phyloP scores from a whole-genome alignment of 2,113 vertebrate species.

The Leptocoma aspasia region DNA sequence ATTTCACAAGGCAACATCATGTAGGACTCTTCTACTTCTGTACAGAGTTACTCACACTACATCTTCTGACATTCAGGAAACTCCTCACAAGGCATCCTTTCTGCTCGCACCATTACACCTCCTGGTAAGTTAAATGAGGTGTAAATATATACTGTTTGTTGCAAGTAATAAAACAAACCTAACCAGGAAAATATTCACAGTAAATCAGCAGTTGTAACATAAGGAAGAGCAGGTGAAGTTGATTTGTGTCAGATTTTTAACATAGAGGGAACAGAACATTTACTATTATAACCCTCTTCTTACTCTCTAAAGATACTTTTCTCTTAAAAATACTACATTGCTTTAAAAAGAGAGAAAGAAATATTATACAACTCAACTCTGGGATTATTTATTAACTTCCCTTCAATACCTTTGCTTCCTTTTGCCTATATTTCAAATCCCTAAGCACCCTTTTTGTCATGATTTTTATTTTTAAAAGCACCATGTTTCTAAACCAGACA shows the following conservation, averaged over 20 bases:
- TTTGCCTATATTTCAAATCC: not conserved
- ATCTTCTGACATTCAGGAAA: not conserved
- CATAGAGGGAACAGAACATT: not conserved
- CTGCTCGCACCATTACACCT: not conserved
- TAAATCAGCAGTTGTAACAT: not conserved
- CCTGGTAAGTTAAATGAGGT: not conserved
- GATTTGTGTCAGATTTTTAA: not conserved
- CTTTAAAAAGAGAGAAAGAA: not conserved
- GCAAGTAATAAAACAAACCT: not conserved
- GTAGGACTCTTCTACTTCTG: not conserved
- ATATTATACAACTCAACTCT: not conserved
- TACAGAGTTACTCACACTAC: not conserved
- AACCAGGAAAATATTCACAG: not conserved
- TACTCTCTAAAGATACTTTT: not conserved
- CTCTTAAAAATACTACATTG: not conserved
- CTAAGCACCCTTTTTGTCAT: not conserved
- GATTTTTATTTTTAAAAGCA: not conserved
- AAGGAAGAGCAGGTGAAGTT: not conserved
- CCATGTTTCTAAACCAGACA: not conserved
- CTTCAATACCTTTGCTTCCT: not conserved
- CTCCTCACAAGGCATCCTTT: not conserved
- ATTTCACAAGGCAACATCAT: not conserved
- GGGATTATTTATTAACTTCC: not conserved
- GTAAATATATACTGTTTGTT: not conserved
- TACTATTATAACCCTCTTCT: not conserved